A percentile compares a stretch with the other conserved stretches of the same genome.
phyloP scores from a whole-genome alignment of 2,888 invertebrate genomes.

The Norana najaformis region DNA sequence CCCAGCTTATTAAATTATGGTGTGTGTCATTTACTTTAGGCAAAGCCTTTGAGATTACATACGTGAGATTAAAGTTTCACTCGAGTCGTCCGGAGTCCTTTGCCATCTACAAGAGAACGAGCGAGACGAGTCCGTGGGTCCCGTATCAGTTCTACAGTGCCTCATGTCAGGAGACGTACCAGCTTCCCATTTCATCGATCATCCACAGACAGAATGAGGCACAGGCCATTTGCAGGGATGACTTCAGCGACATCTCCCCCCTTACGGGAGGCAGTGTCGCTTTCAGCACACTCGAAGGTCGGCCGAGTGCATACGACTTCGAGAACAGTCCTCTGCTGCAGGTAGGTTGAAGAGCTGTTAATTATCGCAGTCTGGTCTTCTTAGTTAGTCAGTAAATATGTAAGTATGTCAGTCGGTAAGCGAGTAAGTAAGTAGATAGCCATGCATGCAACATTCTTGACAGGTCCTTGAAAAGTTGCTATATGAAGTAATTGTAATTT shows the following conservation, averaged over 20 bases:
- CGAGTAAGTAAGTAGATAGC: too few species aligned
- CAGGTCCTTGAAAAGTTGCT: too few species aligned
- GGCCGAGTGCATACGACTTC: slow-evolving; percentile 89
- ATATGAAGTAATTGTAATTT: too few species aligned
- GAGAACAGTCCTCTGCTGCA: slow-evolving; percentile 87
- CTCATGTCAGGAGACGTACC: slow-evolving; percentile 88
- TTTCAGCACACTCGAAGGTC: slow-evolving; percentile 89
- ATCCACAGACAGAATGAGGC: slow-evolving; percentile 81
- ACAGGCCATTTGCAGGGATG: slow-evolving; percentile 93
- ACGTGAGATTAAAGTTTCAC: slow-evolving; percentile 88
- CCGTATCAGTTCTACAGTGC: slow-evolving; percentile 72
- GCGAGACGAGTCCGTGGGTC: slow-evolving; percentile 68
- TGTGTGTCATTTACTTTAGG: slow-evolving; percentile 6
- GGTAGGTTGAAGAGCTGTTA: slow-evolving; percentile 63
- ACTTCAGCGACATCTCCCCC: slow-evolving; percentile 96
- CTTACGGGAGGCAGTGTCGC: slow-evolving; percentile 74
- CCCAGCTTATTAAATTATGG: neutral
- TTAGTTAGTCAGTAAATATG: too few species aligned
- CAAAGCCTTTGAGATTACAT: slow-evolving; percentile 95
- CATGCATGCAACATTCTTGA: too few species aligned
- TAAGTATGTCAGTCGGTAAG: too few species aligned
- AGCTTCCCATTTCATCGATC: slow-evolving; percentile 67
- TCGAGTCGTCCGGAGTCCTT: slow-evolving; percentile 97
- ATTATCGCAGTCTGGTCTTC: neutral
- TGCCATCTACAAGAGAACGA: slow-evolving; percentile 78